These are phyloP conservation scores for Hemitrygon akajei DNA, from an alignment of 2,797 vertebrate genomes.

Conservation along the genomic window DNA sequence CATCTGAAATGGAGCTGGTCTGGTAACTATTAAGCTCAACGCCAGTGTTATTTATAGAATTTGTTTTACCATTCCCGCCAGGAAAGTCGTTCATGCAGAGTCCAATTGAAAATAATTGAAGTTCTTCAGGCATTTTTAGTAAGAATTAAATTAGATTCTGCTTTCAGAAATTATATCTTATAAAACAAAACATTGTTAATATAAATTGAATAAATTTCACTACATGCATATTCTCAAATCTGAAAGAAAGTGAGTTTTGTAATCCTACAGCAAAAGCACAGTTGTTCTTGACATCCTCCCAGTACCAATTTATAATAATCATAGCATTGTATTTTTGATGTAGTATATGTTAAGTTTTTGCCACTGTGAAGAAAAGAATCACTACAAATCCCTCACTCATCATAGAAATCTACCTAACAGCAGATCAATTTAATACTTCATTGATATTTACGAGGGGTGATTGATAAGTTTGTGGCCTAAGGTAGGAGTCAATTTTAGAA, in stretches of 20 bases:
- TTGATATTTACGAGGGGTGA: neutral
- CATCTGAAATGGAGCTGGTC: neutral
- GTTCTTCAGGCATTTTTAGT: neutral
- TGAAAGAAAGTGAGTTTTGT: neutral
- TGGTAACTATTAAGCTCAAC: constrained; percentile 3
- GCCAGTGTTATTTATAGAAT: constrained; percentile 8
- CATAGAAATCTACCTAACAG: neutral
- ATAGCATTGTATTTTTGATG: neutral
- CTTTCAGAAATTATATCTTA: neutral
- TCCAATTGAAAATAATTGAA: neutral
- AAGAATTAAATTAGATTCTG: neutral
- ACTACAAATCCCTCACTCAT: neutral
- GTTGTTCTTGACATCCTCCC: neutral
- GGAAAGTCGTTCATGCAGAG: neutral
- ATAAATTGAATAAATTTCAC: neutral
- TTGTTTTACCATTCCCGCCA: neutral
- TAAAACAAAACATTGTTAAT: neutral
- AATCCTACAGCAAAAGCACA: neutral
- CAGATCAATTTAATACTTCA: neutral
- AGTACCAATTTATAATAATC: neutral
- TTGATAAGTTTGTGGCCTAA: too few species aligned
- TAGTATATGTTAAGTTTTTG: neutral
- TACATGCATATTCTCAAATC: neutral
- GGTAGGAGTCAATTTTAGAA: too few species aligned
- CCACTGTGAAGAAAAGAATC: neutral